phyloP scores from a whole-genome alignment of 2,888 invertebrate genomes.

The Ennomos quercinarius region DNA sequence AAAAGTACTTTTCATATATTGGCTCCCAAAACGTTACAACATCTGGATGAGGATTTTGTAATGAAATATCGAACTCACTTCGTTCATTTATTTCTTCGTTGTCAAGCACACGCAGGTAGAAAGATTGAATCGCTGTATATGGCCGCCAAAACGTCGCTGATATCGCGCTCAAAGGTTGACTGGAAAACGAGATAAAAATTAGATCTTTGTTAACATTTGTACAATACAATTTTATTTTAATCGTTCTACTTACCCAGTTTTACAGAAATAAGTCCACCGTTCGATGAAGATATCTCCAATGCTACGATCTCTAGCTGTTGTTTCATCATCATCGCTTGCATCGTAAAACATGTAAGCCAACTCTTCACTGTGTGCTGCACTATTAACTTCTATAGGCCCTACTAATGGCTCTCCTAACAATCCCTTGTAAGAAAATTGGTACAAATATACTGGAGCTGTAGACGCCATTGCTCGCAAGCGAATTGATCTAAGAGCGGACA shows the following conservation, averaged over 20 bases:
- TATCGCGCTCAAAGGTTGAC: conserved; percentile 59
- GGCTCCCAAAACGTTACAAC: conserved; percentile 65
- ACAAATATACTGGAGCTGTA: conserved; percentile 58
- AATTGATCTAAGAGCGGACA: conserved; percentile 69
- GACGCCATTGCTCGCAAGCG: conserved; percentile 54
- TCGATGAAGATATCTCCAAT: conserved; percentile 67
- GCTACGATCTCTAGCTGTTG: conserved; percentile 50
- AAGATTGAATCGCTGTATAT: conserved; percentile 46
- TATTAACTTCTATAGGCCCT: conserved; percentile 56
- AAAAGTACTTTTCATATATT: conserved; percentile 63
- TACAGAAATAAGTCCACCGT: conserved; percentile 77
- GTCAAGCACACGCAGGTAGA: conserved; percentile 59
- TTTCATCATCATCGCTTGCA: conserved; percentile 32
- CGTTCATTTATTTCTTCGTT: conserved; percentile 49
- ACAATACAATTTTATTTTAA: conserved; percentile 4
- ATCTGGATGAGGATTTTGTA: conserved; percentile 57
- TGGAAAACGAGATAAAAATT: conserved; percentile 47
- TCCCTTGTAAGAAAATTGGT: conserved; percentile 77
- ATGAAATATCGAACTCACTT: conserved; percentile 51
- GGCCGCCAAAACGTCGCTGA: conserved; percentile 63
- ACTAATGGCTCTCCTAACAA: conserved; percentile 58
- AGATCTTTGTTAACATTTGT: background rate
- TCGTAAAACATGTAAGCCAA: conserved; percentile 67
- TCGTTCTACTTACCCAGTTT: conserved; percentile 59
- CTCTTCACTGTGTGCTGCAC: conserved; percentile 72